These are phyloP conservation scores for Arctopsyche grandis DNA, from an alignment of 1,140 invertebrate genomes.

Conservation along the genomic window DNA sequence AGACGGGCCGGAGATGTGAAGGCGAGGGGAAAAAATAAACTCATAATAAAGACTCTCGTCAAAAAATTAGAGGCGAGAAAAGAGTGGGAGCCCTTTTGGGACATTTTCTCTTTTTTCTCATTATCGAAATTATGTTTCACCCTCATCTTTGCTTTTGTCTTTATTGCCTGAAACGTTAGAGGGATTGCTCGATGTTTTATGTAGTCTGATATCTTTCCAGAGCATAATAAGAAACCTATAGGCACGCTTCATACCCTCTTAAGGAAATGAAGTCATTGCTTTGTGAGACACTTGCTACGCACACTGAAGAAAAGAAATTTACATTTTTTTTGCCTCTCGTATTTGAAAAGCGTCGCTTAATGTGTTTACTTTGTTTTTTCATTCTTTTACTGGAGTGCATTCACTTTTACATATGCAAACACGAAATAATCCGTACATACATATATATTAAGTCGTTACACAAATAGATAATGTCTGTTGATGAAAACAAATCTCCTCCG, in stretches of 20 bases:
- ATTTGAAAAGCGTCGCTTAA: conserved; percentile 11
- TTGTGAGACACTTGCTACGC: conserved; percentile 34
- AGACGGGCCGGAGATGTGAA: neutral
- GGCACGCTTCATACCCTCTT: conserved; percentile 28
- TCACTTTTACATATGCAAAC: conserved; percentile 13
- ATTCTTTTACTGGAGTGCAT: conserved; percentile 9
- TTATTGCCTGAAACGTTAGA: conserved; percentile 39
- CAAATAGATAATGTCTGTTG: no score
- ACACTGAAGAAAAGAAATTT: conserved; percentile 31
- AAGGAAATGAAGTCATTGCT: conserved; percentile 31
- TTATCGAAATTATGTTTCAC: conserved; percentile 50
- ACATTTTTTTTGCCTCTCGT: conserved; percentile 28
- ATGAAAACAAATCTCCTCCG: neutral
- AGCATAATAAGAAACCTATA: conserved; percentile 41
- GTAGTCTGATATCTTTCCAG: conserved; percentile 31
- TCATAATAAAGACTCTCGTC: conserved; percentile 38
- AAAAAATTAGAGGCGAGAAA: conserved; percentile 40
- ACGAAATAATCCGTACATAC: neutral
- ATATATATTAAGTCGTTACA: no score
- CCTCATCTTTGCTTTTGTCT: conserved; percentile 50
- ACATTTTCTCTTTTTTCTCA: conserved; percentile 50
- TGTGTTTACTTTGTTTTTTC: neutral
- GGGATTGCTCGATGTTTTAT: conserved; percentile 45
- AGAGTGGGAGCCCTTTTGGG: conserved; percentile 33
- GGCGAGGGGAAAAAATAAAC: conserved; percentile 18